Percentiles rank a stretch among this genome's conserved stretches.
Conservation (phyloP, 1,140 invertebrate genomes). For the Epicauta chinensis region DNA sequence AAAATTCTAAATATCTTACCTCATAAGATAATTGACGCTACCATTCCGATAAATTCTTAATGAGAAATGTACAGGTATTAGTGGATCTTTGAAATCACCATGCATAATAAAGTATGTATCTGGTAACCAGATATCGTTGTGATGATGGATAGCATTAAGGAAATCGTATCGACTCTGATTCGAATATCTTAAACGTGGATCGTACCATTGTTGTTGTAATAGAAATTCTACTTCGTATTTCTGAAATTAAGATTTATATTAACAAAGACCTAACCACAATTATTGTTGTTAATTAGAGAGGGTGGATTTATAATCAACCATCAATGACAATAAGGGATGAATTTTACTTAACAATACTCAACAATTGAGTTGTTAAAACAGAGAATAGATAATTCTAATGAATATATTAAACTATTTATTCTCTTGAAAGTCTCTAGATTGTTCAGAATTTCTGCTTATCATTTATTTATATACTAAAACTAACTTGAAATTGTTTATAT, state of each 20-base stretch:
- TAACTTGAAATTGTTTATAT: too few relatives aligned
- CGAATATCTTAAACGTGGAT: conserved; percentile 76
- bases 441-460: too few relatives aligned
- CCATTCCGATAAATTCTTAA: conserved; percentile 85
- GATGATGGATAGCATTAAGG: conserved; percentile 85
- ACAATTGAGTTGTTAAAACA: too few relatives aligned
- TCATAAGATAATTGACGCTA: conserved; percentile 87
- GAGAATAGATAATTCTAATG: too few relatives aligned
- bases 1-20: conserved; percentile 47
- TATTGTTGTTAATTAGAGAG: too few relatives aligned
- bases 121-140: conserved; percentile 83
- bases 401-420: too few relatives aligned
- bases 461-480: too few relatives aligned
- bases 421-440: too few relatives aligned
- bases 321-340: too few relatives aligned
- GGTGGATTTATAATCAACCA: too few relatives aligned
- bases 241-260: conserved; percentile 47
- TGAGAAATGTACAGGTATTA: conserved; percentile 85
- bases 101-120: conserved; percentile 95
- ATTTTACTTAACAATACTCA: too few relatives aligned
- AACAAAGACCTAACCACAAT: background rate
- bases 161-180: conserved; percentile 79
- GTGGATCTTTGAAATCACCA: conserved; percentile 86
- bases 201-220: conserved; percentile 85
- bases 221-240: conserved; percentile 94